Base-by-base conservation (phyloP, 1,140 invertebrate genomes). In the Drosophila paulistorum region DNA sequence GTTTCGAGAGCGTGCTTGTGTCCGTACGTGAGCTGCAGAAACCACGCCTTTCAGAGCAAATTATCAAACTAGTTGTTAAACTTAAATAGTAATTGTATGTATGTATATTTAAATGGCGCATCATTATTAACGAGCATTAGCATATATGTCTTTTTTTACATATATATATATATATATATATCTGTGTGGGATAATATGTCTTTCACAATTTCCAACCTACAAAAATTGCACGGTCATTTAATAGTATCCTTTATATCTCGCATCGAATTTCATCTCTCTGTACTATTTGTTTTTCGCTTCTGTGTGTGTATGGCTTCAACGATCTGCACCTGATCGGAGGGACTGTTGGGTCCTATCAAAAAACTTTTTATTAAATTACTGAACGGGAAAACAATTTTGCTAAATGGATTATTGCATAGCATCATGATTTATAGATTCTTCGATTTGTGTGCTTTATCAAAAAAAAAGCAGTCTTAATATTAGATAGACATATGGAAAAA, bases 21-120 rank as follows among this genome's bases (percentile, higher is more conserved):
- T 77, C 65, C 70, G 71, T 75, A 58, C 66, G 64, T 77, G 45
- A 58, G 30, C 55, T 7, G 55, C 14, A 37, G 37, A 30, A 59
- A 59, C 33, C 37, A 59, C 57, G 57, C 57, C 14, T 37, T 35
- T 20, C 39, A 65, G 72, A 74, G 68, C 64, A 41, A 41, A 74
- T 59, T 85, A 81, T 73, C 72, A 70, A 73, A 63, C 74, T 89
- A 89, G 65, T 41, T 74, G 71, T 73, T 76, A 89, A 72, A 74
- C 83, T 89, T 89, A 83, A 80, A 30, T 61, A 69, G 67, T 23
- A 51, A 51, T 51, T 51, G 45, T 51, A 51, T 48, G 20, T 42
- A n/a, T 42, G n/a, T 87, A 74, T 89, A 87, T 87, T 83, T 89
- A 79, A 84, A 89, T 89, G 84, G 84, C 84, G 84, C 84, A 89